Conservation (phyloP, 2,888 invertebrate genomes). For the Cactoblastis cactorum region DNA sequence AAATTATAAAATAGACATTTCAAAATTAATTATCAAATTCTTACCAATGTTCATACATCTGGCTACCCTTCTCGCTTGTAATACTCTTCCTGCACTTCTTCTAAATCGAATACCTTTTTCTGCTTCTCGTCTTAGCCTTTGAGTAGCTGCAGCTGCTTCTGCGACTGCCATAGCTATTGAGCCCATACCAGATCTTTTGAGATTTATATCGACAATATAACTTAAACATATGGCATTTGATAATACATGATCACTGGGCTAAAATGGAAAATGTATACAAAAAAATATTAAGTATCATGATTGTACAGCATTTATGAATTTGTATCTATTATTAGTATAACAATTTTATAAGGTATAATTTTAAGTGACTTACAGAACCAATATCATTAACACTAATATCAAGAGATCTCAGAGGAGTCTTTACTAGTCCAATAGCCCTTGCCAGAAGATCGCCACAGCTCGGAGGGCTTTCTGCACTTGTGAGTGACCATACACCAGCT, state of each 20-base stretch:
- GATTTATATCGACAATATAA: constrained; percentile 63
- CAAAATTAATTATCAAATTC: constrained; percentile 1
- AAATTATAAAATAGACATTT: no score
- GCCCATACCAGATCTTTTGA: constrained; percentile 71
- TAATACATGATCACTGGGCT: constrained; percentile 60
- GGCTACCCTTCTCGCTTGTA: constrained; percentile 66
- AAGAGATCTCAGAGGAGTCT: constrained; percentile 66
- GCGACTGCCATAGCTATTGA: constrained; percentile 62
- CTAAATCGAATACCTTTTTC: constrained; percentile 68
- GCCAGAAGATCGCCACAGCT: constrained; percentile 72
- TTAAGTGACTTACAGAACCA: constrained; percentile 51
- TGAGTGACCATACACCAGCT: constrained; percentile 71
- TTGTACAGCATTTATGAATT: not conserved
- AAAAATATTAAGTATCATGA: not conserved
- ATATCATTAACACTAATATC: constrained; percentile 73
- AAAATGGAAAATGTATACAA: constrained; percentile 19
- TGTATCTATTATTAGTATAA: no score
- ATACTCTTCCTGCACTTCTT: constrained; percentile 66
- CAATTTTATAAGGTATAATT: no score
- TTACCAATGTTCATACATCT: constrained; percentile 72
- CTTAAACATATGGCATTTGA: constrained; percentile 71
- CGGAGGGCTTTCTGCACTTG: constrained; percentile 66
- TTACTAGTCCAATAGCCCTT: constrained; percentile 69
- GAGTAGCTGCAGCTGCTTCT: constrained; percentile 67
- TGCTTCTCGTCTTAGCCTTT: constrained; percentile 63